Evolutionary conservation across 1,140 invertebrate genomes (phyloP).

Genomic region (Procambarus clarkii): DNA sequence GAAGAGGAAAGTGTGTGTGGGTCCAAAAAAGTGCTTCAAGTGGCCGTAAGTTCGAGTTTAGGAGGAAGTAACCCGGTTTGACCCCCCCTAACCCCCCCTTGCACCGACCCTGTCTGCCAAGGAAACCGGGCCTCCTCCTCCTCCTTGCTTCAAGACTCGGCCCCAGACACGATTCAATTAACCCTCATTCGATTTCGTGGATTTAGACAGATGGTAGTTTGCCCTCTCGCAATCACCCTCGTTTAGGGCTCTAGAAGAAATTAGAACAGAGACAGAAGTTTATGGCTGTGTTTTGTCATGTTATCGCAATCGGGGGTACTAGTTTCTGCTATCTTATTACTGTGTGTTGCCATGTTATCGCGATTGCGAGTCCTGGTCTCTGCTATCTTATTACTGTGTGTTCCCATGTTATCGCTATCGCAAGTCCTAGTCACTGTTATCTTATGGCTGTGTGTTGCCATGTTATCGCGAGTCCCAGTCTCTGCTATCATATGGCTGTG

Average conservation of each 20-base stretch:
- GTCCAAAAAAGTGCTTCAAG: constrained; percentile 2
- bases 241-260: background rate
- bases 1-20: constrained; percentile 2
- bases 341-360: too few relatives aligned
- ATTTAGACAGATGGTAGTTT: background rate
- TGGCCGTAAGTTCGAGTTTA: background rate
- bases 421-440: too few relatives aligned
- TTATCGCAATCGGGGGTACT: too few relatives aligned
- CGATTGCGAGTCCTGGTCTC: too few relatives aligned
- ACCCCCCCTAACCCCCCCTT: background rate
- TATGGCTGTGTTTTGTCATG: background rate
- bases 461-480: too few relatives aligned
- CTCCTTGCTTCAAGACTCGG: too few relatives aligned
- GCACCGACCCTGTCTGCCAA: too few relatives aligned
- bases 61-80: background rate
- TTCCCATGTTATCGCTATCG: too few relatives aligned
- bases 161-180: background rate
- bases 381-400: too few relatives aligned
- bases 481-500: background rate
- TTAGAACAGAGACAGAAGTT: background rate
- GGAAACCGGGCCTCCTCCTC: too few relatives aligned
- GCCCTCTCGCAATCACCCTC: background rate
- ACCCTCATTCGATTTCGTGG: constrained; percentile 3
- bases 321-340: too few relatives aligned
- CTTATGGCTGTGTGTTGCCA: too few relatives aligned